Conservation (phyloP, 2,113 vertebrate species). For the Anser cygnoides region DNA sequence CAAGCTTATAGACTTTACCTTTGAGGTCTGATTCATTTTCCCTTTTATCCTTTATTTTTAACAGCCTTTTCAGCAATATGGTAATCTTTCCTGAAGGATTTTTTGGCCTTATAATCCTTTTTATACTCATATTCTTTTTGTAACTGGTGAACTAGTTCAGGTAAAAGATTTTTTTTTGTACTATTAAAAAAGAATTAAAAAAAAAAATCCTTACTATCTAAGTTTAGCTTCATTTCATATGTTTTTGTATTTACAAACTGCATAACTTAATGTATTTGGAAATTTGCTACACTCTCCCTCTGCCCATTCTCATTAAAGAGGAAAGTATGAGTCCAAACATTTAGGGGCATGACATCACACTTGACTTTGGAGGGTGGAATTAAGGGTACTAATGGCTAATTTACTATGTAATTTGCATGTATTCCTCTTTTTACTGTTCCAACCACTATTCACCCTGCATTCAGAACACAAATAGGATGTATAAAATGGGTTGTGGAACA, state of each 20-base stretch:
- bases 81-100: conserved; percentile 5
- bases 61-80: not conserved
- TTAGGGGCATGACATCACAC: not conserved
- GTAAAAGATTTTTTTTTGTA: not conserved
- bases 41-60: not conserved
- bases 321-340: not conserved
- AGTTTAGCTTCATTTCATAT: not conserved
- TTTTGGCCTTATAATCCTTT: not conserved
- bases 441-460: not conserved
- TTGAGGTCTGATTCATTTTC: conserved; percentile 2
- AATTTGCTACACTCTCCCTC: not conserved
- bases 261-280: not conserved
- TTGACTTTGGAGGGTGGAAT: not conserved
- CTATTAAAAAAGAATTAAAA: not conserved
- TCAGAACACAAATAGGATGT: not conserved
- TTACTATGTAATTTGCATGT: not conserved
- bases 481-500: not conserved
- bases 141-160: not conserved
- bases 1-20: conserved; percentile 11
- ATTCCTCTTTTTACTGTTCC: not conserved
- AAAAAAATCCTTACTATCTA: not conserved
- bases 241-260: not conserved
- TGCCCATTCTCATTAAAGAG: not conserved
- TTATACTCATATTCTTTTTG: not conserved
- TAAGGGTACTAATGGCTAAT: not conserved